Evolutionary conservation across 2,113 vertebrate genomes (phyloP), one percentile per base, ranked within the genome.

Genomic region (Protomyctophum bolini): DNA sequence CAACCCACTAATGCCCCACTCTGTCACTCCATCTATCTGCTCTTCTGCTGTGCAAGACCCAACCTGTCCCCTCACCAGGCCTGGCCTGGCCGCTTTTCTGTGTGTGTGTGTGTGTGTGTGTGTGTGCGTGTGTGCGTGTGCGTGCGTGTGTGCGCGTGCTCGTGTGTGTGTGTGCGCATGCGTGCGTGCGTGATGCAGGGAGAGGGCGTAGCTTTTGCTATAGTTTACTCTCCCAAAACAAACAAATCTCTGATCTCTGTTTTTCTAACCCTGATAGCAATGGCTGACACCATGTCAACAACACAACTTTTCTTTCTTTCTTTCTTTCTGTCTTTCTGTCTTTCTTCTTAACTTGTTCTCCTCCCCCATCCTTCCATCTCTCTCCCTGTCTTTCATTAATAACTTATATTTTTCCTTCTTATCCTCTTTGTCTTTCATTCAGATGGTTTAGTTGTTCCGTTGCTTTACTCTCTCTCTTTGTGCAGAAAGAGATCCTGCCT

Each of bases 1-100:
- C 96, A 97, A 98, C 95, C 95, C 93, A 52, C 94, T 94, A 96
- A 94, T 92, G 92, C 95, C 90, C 87, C 89, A 83, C 60, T 92
- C 8, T 21, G 75, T 80, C 83, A 72, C 86, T 85, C 86, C 81
- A 83, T 55, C 79, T 60, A 80, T 80, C 77, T 66, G 94, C 95
- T 96, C 95, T 92, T 91, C 90, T 80, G 81, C 86, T 94, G 88
- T 94, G 88, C 97, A 96, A 95, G 97, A 94, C 87, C 86, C 83
- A 91, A 92, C 97, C 95, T 98, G 97, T 92, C 94, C 90, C 7
- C 73, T 72, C 63, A 66, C 89, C n/a, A n/a, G n/a, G n/a, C n/a
- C n/a, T n/a, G 14, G 55, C 14, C 15, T 77, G 88, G 73, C 84
- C 86, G 82, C 88, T 88, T 90, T 87, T 80, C 81, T 76, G 68